Percentiles rank a stretch among this genome's conserved stretches.
phyloP scores from a whole-genome alignment of 2,888 invertebrate species.

The Coelinius sp. region DNA sequence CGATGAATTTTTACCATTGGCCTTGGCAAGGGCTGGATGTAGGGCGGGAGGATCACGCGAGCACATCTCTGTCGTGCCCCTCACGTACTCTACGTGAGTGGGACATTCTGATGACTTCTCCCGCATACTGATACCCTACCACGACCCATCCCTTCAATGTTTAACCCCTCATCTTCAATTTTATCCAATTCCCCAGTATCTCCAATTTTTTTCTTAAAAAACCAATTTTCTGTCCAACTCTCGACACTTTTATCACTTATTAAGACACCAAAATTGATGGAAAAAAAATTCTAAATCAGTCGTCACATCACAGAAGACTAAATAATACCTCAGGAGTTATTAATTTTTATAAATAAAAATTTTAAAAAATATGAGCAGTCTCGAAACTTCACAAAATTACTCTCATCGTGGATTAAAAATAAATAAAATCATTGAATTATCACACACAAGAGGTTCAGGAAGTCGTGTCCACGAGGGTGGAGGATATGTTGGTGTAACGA shows the following conservation, averaged over 20 bases:
- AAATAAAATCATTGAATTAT: no score
- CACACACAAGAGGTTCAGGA: no score
- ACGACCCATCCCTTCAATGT: slow-evolving; percentile 61
- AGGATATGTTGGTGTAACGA: not conserved
- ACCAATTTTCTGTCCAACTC: not conserved
- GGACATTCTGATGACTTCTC: slow-evolving; percentile 70
- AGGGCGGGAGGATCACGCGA: slow-evolving; percentile 68
- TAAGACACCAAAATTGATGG: not conserved
- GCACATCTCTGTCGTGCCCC: slow-evolving; percentile 70
- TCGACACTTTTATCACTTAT: not conserved
- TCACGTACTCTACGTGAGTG: slow-evolving; percentile 69
- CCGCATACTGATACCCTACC: slow-evolving; percentile 67
- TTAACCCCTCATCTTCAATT: slow-evolving; percentile 64
- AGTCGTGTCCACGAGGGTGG: not conserved
- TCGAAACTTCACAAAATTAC: not conserved
- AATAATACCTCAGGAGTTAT: no score
- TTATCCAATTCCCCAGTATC: not conserved
- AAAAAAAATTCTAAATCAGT: no score
- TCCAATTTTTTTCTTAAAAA: not conserved
- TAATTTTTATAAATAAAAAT: no score
- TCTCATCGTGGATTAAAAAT: not conserved
- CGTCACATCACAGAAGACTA: no score
- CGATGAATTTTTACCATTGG: slow-evolving; percentile 67
- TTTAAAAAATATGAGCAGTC: no score
- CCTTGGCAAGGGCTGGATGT: slow-evolving; percentile 66